Conservation (phyloP, 2,797 vertebrate species). For the Choloepus didactylus region DNA sequence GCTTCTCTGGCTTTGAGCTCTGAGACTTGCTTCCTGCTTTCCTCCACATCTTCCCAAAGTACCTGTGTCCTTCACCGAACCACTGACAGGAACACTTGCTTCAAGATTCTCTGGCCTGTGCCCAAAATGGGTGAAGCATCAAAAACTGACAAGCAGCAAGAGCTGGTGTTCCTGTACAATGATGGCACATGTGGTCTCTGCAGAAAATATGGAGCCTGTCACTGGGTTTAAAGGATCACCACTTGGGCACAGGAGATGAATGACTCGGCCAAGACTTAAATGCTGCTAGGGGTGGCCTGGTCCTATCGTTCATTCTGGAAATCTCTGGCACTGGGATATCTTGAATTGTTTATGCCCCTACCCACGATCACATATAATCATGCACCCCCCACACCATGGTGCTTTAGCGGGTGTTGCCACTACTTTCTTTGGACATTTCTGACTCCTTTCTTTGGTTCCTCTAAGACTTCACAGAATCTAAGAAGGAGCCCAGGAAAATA, state of each 20-base stretch:
- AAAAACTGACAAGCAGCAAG: neutral
- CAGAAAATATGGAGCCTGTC: neutral
- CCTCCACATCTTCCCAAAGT: neutral
- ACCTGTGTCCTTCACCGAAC: neutral
- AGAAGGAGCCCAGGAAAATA: neutral
- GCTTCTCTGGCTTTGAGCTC: neutral
- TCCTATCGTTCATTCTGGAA: neutral
- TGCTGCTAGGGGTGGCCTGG: accelerated
- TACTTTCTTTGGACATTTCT: neutral
- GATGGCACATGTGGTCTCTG: neutral
- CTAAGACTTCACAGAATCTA: neutral
- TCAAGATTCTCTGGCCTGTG: neutral
- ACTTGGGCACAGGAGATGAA: neutral
- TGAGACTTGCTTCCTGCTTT: neutral
- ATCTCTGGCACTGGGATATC: neutral
- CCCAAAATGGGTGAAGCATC: neutral
- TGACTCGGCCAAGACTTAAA: neutral
- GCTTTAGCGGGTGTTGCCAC: neutral
- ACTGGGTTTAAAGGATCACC: accelerated
- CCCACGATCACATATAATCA: no score
- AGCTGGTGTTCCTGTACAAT: neutral
- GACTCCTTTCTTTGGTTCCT: neutral
- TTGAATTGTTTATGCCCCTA: neutral
- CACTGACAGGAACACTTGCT: neutral
- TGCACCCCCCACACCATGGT: accelerated